Conservation (phyloP, 2,797 vertebrate species). For the Myotis daubentonii region DNA sequence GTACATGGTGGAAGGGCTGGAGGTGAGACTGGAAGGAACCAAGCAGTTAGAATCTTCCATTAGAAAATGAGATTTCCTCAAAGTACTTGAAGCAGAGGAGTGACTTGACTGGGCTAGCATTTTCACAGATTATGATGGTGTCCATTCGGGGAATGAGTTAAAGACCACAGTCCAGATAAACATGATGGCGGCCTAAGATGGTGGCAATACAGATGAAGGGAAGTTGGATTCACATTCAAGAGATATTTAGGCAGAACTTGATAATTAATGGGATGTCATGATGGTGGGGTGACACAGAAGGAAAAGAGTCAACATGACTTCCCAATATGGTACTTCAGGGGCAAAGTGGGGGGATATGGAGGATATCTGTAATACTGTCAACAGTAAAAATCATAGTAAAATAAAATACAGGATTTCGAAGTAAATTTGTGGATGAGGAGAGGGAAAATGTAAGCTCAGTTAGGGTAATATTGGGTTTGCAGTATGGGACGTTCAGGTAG, state of each 20-base stretch:
- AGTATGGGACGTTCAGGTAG: neutral
- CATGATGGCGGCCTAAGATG: neutral
- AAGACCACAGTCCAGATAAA: neutral
- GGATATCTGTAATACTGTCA: neutral
- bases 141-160: neutral
- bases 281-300: neutral
- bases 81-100: neutral
- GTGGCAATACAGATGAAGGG: neutral
- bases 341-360: neutral
- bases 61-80: neutral
- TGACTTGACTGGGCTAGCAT: neutral
- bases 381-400: neutral
- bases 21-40: neutral
- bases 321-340: neutral
- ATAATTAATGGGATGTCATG: neutral
- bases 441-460: neutral
- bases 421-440: neutral
- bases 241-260: neutral
- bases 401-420: neutral
- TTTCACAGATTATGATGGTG: neutral
- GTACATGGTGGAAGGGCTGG: accelerated
- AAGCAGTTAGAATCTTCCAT: neutral
- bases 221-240: neutral
- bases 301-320: neutral
- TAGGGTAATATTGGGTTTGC: neutral